Evolutionary conservation across 2,888 invertebrate genomes (phyloP), one percentile per base, ranked within the genome.

Genomic region (Atethmia centrago): DNA sequence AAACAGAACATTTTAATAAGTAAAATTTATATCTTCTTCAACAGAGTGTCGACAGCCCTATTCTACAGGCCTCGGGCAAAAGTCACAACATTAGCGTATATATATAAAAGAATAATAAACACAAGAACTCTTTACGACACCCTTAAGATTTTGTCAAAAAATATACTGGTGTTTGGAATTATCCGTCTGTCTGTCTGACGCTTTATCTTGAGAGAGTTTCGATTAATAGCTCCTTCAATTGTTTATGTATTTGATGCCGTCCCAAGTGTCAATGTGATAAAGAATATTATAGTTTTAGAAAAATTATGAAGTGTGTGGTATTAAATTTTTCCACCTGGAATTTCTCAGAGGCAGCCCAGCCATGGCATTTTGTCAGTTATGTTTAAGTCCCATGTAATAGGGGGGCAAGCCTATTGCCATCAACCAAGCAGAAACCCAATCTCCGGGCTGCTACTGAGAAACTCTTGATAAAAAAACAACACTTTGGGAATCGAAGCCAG

Each of bases 31-130:
- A 21, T 36, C 5, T 45, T 51, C 2, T 73, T 45, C 53, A n/a
- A 51, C 16, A 45, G 4, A 5, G 0, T n/a, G 25, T 49, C 45
- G 66, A 66, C 62, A 79, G n/a, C 47, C 66, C 56, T 78, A 66
- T 77, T 45, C 0, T 40, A 21, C 12, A 65, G 42, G 9, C 49
- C 12, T 40, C 21, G 19, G 45, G 36, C 53, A n/a, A n/a, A n/a
- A n/a, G n/a, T n/a, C n/a, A 58, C 21, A 70, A 51, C 49, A 68
- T 79, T 73, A 73, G 25, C 53, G 56, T 68, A 68, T 62, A n/a
- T n/a, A 76, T 73, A 56, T 66, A 68, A 73, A 61, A 67, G 53
- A 45, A 72, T 68, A 71, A 80, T 83, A 71, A 74, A 71, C 53
- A 55, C 31, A 0, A 36, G n/a, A 45, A 58, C 45, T 40, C 51